A percentile compares a stretch with the other conserved stretches of the same genome.
These are phyloP conservation scores for Geotria australis DNA, from an alignment of 2,797 vertebrate species.

Conservation along the genomic window DNA sequence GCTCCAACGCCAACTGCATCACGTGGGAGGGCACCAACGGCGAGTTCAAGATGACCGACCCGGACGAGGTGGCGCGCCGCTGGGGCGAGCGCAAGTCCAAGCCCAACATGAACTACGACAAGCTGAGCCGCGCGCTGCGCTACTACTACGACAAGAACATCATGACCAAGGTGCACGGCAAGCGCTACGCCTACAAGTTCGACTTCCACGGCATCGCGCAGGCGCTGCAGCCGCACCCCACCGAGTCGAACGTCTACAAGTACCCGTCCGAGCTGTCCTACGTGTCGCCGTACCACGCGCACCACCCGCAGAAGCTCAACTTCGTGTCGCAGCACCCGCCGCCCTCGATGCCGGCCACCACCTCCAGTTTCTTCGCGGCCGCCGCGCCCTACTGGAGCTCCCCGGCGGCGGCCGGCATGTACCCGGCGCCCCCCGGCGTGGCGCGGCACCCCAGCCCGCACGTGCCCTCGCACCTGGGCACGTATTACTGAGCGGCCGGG, in stretches of 20 bases:
- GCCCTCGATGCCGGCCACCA: constrained; percentile 30
- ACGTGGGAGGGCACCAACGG: constrained; percentile 58
- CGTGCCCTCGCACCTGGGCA: constrained; percentile 46
- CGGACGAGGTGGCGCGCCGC: constrained; percentile 42
- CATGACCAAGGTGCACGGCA: constrained; percentile 65
- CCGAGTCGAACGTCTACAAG: constrained; percentile 42
- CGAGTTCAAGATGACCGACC: constrained; percentile 58
- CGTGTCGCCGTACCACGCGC: constrained; percentile 39
- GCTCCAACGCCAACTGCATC: constrained; percentile 45
- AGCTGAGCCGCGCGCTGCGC: constrained; percentile 46
- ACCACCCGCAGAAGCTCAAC: constrained; percentile 50
- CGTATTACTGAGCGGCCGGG: constrained; percentile 28
- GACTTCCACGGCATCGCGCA: constrained; percentile 58
- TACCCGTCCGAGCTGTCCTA: constrained; percentile 47
- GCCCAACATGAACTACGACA: constrained; percentile 67
- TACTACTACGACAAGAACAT: constrained; percentile 73
- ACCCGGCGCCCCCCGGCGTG: constrained; percentile 12
- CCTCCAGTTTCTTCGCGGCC: constrained; percentile 35
- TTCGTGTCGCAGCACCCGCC: constrained; percentile 33
- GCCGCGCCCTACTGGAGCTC: constrained; percentile 52
- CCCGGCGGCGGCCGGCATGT: constrained; percentile 31
- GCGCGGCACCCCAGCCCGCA: constrained; percentile 35
- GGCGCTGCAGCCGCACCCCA: constrained; percentile 44
- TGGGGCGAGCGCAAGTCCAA: constrained; percentile 55
- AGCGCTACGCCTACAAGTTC: constrained; percentile 55